Evolutionary conservation across 2,113 vertebrate genomes (phyloP).

Genomic region (Trogon melanurus): DNA sequence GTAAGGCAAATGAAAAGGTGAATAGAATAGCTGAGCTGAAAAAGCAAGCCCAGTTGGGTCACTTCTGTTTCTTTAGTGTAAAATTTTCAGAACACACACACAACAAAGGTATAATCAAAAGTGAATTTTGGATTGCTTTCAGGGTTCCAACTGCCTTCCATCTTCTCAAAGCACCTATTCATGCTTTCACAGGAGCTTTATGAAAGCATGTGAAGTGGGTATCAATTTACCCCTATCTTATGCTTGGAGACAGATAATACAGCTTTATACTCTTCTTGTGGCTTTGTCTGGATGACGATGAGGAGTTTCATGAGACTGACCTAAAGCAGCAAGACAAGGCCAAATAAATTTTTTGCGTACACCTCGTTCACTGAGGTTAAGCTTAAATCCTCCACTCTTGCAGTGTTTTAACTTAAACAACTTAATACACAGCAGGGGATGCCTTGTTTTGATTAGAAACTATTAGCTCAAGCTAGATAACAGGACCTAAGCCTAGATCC

Average conservation of each 20-base stretch:
- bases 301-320: neutral
- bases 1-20: neutral
- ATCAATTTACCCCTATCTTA: neutral
- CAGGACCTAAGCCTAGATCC: neutral
- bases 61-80: conserved; percentile 8
- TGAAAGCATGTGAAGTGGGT: conserved; percentile 4
- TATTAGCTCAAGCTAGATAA: neutral
- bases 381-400: neutral
- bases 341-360: neutral
- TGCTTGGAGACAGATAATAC: neutral
- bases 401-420: neutral
- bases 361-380: neutral
- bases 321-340: neutral
- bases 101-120: conserved; percentile 6
- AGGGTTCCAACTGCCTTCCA: neutral
- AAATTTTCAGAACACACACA: neutral
- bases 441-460: neutral
- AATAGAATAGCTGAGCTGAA: neutral
- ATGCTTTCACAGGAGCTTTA: conserved; percentile 13
- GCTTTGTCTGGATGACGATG: neutral
- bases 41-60: conserved; percentile 16
- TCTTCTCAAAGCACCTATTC: conserved; percentile 24
- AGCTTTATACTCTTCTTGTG: neutral
- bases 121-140: conserved; percentile 23
- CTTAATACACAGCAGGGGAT: neutral